Percentiles rank a stretch among this genome's conserved stretches.
phyloP scores from a whole-genome alignment of 2,888 invertebrate species.

The Watsonalla cultraria region DNA sequence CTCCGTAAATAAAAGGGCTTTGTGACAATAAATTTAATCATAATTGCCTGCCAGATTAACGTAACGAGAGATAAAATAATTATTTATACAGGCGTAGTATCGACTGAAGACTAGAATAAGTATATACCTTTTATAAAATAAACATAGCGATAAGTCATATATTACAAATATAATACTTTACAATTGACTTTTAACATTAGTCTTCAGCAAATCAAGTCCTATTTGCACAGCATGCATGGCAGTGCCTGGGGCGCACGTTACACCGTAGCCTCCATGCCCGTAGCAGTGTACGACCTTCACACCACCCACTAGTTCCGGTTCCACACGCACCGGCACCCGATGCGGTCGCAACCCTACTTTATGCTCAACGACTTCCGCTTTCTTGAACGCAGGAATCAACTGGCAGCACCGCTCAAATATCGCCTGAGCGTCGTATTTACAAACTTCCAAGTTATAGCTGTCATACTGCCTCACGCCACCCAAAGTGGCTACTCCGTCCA shows the following conservation, averaged over 20 bases:
- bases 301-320: slow-evolving; percentile 77
- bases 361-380: slow-evolving; percentile 79
- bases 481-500: slow-evolving; percentile 84
- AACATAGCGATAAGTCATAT: no score
- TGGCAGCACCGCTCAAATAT: slow-evolving; percentile 88
- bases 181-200: slow-evolving; percentile 49
- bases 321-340: slow-evolving; percentile 85
- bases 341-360: slow-evolving; percentile 92
- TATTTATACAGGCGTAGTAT: no score
- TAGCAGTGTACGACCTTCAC: slow-evolving; percentile 91
- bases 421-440: slow-evolving; percentile 84
- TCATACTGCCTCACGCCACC: slow-evolving; percentile 93
- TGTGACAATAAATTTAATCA: no score
- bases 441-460: slow-evolving; percentile 82
- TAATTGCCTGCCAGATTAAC: no score
- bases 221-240: slow-evolving; percentile 85
- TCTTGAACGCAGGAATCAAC: slow-evolving; percentile 84
- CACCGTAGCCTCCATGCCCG: slow-evolving; percentile 96
- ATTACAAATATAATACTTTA: slow-evolving; percentile 19
- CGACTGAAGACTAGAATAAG: no score
- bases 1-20: no score
- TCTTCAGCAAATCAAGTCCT: slow-evolving; percentile 76
- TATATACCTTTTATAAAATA: no score
- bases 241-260: slow-evolving; percentile 93
- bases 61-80: no score